phyloP scores from a whole-genome alignment of 2,113 vertebrate species.

The Albula glossodonta region DNA sequence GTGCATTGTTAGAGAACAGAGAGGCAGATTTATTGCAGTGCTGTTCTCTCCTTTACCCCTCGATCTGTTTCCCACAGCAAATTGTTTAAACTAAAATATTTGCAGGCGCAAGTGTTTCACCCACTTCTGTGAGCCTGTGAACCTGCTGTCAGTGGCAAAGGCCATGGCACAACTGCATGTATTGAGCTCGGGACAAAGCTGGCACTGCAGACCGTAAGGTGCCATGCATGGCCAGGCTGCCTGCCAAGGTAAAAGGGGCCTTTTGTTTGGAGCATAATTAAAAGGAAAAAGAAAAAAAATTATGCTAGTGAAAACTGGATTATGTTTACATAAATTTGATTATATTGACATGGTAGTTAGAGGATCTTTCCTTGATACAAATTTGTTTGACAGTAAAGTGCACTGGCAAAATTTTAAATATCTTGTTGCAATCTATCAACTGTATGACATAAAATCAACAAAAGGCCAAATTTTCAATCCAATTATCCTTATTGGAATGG shows the following conservation, averaged over 20 bases:
- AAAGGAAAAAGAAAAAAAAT: neutral
- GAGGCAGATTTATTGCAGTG: constrained; percentile 6
- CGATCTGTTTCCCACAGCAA: constrained; percentile 11
- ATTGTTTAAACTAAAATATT: constrained; percentile 17
- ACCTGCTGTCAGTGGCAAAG: neutral
- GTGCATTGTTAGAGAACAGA: constrained; percentile 20
- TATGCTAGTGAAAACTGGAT: neutral
- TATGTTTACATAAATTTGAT: neutral
- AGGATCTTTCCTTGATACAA: no score
- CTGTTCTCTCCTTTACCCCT: neutral
- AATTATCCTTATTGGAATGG: no score
- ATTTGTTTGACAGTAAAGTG: no score
- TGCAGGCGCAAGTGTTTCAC: constrained; percentile 11
- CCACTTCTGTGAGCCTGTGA: neutral
- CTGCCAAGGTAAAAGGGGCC: neutral
- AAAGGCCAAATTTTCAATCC: no score
- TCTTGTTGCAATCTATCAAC: no score
- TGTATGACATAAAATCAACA: no score
- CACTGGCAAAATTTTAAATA: no score
- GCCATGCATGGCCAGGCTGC: constrained; percentile 4
- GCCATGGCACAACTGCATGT: neutral
- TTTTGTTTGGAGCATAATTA: neutral
- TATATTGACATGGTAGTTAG: neutral
- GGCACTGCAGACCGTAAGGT: constrained; percentile 22
- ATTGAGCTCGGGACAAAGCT: constrained; percentile 27